Evolutionary conservation across 1,140 invertebrate genomes (phyloP).

Genomic region (Octopus sinensis): DNA sequence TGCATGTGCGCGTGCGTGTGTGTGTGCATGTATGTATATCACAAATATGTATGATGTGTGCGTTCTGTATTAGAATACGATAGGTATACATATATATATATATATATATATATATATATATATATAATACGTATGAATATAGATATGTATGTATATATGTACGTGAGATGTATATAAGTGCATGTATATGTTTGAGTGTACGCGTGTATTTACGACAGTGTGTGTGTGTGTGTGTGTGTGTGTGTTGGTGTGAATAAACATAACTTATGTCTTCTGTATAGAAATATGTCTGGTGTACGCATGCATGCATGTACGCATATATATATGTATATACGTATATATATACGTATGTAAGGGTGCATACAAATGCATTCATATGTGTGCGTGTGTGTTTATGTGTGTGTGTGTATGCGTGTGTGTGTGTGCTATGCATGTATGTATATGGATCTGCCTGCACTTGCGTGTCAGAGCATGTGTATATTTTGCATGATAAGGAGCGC

Average conservation of each 20-base stretch:
- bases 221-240: not conserved
- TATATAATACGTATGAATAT: too few species aligned
- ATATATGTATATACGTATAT: not conserved
- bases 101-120: too few species aligned
- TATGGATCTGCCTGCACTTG: too few species aligned
- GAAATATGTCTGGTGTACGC: not conserved
- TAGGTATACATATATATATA: too few species aligned
- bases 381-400: not conserved
- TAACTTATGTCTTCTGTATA: not conserved
- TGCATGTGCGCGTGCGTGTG: too few species aligned
- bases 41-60: too few species aligned
- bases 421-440: not conserved
- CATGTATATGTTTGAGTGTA: not conserved
- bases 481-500: too few species aligned
- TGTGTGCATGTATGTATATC: too few species aligned
- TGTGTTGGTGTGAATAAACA: not conserved
- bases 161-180: not conserved
- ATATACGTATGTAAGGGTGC: not conserved
- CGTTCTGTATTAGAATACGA: too few species aligned
- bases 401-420: not conserved
- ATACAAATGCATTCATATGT: not conserved
- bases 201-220: not conserved
- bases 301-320: not conserved
- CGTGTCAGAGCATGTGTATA: too few species aligned
- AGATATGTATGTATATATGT: too few species aligned